Evolutionary conservation across 2,888 invertebrate genomes (phyloP).

Genomic region (Cheilosia pagana): DNA sequence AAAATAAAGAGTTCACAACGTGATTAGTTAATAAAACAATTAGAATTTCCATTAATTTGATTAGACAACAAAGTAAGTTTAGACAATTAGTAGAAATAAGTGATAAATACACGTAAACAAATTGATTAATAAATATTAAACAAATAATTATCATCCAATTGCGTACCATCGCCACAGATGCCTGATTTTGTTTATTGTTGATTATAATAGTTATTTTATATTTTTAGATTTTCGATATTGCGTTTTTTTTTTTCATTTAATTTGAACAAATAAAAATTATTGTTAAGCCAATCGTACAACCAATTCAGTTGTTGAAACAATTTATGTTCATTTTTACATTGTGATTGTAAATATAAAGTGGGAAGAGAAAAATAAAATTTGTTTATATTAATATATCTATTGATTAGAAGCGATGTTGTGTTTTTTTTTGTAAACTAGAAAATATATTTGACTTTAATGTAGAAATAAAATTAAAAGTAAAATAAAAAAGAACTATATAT

Average conservation of each 20-base stretch:
- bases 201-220: constrained; percentile 46
- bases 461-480: constrained; percentile 76
- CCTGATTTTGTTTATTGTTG: constrained; percentile 78
- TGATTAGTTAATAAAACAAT: constrained; percentile 22
- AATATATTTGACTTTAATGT: constrained; percentile 68
- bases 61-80: constrained; percentile 50
- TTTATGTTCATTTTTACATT: constrained; percentile 39
- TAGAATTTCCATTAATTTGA: constrained; percentile 19
- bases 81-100: constrained; percentile 57
- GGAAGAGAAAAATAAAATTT: constrained; percentile 73
- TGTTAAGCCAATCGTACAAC: constrained; percentile 57
- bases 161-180: constrained; percentile 83
- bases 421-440: constrained; percentile 39
- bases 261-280: constrained; percentile 30
- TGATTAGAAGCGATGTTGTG: constrained; percentile 54
- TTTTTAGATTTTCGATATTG: constrained; percentile 23
- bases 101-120: constrained; percentile 65
- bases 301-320: constrained; percentile 51
- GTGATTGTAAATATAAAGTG: constrained; percentile 57
- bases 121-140: constrained; percentile 72
- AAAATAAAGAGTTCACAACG: constrained; percentile 27
- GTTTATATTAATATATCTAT: constrained; percentile 65
- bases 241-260: constrained; percentile 2
- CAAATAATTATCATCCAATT: constrained; percentile 80
- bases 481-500: not conserved